Conservation (phyloP, 2,888 invertebrate genomes). For the Pteria penguin region DNA sequence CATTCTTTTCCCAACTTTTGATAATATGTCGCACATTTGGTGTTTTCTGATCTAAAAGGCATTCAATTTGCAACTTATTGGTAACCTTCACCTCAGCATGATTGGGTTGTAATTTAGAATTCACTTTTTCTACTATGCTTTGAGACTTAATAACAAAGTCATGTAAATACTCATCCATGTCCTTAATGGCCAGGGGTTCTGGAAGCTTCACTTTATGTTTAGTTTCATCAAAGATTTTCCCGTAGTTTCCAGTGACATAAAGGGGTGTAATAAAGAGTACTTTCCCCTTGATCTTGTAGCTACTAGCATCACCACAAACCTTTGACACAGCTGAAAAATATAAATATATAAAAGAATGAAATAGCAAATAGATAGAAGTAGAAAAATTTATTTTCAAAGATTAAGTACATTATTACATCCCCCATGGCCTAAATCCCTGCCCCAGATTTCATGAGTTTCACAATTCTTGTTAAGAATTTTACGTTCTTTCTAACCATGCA, state of each 20-base stretch:
- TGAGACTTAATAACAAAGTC: slow-evolving; percentile 12
- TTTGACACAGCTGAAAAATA: slow-evolving; percentile 12
- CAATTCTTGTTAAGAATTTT: too few species aligned
- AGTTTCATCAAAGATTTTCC: slow-evolving; percentile 27
- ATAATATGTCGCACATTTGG: slow-evolving; percentile 25
- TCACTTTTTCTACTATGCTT: not conserved
- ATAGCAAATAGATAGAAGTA: too few species aligned
- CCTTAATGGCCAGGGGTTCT: not conserved
- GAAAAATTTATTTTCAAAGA: too few species aligned
- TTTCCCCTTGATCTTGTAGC: not conserved
- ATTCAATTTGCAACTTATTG: slow-evolving; percentile 29
- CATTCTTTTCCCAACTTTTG: slow-evolving; percentile 28
- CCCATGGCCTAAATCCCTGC: too few species aligned
- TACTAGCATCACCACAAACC: slow-evolving; percentile 22
- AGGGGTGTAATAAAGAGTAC: slow-evolving; percentile 26
- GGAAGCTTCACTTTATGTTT: slow-evolving; percentile 34
- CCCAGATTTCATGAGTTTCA: too few species aligned
- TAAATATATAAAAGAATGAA: too few species aligned
- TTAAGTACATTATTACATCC: too few species aligned
- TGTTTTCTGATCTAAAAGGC: slow-evolving; percentile 29
- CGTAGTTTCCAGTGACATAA: slow-evolving; percentile 18
- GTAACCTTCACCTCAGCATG: slow-evolving; percentile 27
- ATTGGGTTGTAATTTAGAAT: slow-evolving; percentile 24
- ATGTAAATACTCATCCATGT: slow-evolving; percentile 16
- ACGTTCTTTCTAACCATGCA: too few species aligned